Evolutionary conservation across 2,888 invertebrate species (phyloP).

Genomic region (Cantharis rustica): DNA sequence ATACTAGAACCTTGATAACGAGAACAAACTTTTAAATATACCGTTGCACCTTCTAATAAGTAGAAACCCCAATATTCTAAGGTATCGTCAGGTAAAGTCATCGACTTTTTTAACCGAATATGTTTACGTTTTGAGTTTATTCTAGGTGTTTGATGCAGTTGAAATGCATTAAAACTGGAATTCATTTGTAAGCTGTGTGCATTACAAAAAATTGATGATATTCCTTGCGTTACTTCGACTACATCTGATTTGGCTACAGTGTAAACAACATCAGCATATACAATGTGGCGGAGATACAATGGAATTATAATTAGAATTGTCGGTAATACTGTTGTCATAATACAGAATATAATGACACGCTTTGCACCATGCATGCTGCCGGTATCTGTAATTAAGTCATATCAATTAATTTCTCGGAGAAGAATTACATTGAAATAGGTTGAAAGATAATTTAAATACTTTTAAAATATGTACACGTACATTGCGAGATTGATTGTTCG

Average conservation of each 20-base stretch:
- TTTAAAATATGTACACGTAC: too few relatives aligned
- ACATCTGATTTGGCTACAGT: constrained; percentile 84
- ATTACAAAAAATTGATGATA: constrained; percentile 82
- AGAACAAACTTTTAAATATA: constrained; percentile 79
- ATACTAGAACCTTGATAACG: constrained; percentile 79
- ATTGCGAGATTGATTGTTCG: too few relatives aligned
- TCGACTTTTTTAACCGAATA: constrained; percentile 78
- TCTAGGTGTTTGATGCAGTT: constrained; percentile 62
- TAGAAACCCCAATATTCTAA: constrained; percentile 90
- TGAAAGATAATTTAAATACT: not conserved
- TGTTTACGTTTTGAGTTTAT: constrained; percentile 72
- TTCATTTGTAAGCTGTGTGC: constrained; percentile 80
- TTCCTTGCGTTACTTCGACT: constrained; percentile 79
- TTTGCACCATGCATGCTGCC: constrained; percentile 80
- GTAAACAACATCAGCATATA: constrained; percentile 78
- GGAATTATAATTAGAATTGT: constrained; percentile 76
- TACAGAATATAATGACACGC: constrained; percentile 77
- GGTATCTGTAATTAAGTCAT: constrained; percentile 61
- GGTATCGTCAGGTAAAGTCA: constrained; percentile 82
- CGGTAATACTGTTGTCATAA: constrained; percentile 76
- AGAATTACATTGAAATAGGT: not conserved
- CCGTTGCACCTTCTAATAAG: constrained; percentile 76
- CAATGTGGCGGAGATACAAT: constrained; percentile 74
- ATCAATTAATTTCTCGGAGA: not conserved
- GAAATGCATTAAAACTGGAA: constrained; percentile 60